Conservation (phyloP, 2,113 vertebrate species). For the Ursus arctos region DNA sequence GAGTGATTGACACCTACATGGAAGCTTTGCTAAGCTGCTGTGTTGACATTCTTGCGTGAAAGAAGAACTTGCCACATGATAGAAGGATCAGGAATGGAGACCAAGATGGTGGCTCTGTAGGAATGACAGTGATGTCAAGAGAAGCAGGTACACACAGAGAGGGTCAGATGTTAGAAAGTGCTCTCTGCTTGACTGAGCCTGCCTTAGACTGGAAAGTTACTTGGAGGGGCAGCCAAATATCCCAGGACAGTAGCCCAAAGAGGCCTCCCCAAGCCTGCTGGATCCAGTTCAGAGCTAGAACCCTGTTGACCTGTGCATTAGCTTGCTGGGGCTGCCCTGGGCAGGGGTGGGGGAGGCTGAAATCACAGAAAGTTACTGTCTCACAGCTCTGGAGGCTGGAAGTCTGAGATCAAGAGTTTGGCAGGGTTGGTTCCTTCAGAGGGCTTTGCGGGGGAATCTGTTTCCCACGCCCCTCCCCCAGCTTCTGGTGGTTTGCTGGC, state of each 20-base stretch:
- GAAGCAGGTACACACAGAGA: background rate
- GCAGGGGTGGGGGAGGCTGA: background rate
- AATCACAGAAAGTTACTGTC: background rate
- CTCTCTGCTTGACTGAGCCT: background rate
- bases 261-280: background rate
- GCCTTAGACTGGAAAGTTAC: background rate
- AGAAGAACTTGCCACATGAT: background rate
- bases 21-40: background rate
- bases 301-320: background rate
- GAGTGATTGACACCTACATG: background rate
- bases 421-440: background rate
- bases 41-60: background rate
- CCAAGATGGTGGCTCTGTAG: background rate
- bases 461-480: background rate
- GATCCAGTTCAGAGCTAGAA: background rate
- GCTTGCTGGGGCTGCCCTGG: background rate
- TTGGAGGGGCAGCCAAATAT: too few species aligned
- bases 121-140: background rate
- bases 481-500: background rate
- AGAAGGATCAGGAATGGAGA: background rate
- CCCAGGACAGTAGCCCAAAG: background rate
- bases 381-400: background rate
- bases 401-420: background rate
- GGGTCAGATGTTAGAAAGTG: background rate
- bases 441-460: too few species aligned